phyloP scores from a whole-genome alignment of 2,113 vertebrate species.

The Narcine bancroftii region DNA sequence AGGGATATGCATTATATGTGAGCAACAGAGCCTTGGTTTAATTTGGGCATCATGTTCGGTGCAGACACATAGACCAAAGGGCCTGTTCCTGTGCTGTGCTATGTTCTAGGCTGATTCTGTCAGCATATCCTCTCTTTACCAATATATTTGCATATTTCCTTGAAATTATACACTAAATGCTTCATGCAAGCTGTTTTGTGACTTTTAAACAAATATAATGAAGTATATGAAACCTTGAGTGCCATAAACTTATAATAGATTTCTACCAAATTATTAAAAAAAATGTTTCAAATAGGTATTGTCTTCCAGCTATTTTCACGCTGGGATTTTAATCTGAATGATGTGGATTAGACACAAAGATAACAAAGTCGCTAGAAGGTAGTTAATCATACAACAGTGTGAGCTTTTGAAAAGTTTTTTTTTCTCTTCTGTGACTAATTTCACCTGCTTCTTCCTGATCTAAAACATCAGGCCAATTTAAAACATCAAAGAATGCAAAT shows the following conservation, averaged over 20 bases:
- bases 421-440: not conserved
- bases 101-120: no score
- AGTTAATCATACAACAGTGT: not conserved
- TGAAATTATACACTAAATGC: not conserved
- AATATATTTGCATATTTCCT: no score
- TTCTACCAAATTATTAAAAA: not conserved
- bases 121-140: no score
- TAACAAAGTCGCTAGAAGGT: not conserved
- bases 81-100: no score
- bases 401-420: not conserved
- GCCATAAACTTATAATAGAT: not conserved
- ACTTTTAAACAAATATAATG: not conserved
- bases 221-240: not conserved
- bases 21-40: no score
- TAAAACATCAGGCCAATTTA: not conserved
- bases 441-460: constrained; percentile 27
- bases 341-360: not conserved
- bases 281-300: not conserved
- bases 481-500: constrained; percentile 26
- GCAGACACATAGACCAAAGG: no score
- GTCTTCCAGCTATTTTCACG: not conserved
- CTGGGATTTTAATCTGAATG: not conserved
- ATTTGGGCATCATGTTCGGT: no score
- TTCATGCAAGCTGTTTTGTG: not conserved
- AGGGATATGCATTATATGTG: no score